A percentile compares a stretch with the other conserved stretches of the same genome.
Evolutionary conservation across 2,888 invertebrate genomes (phyloP).

Genomic region (Tenthredo amoena): DNA sequence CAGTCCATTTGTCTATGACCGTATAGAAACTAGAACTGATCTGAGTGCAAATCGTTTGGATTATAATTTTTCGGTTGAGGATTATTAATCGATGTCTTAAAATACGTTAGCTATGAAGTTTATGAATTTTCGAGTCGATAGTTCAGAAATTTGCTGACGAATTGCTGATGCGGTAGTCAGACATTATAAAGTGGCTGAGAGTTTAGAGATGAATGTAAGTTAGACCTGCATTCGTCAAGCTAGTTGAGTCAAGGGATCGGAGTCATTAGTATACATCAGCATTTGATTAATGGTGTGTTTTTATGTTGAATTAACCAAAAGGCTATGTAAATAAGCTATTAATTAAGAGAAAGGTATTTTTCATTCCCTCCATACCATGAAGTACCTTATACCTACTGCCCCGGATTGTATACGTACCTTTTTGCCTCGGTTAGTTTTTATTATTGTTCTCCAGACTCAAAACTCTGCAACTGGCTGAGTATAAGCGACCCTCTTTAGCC

Average conservation of each 20-base stretch:
- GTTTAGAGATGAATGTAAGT: conserved; percentile 32
- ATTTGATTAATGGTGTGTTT: conserved; percentile 52
- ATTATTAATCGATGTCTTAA: background rate
- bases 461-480: background rate
- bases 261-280: conserved; percentile 54
- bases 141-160: background rate
- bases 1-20: background rate
- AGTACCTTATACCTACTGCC: background rate
- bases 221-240: conserved; percentile 31
- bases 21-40: background rate
- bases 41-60: background rate
- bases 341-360: conserved; percentile 53
- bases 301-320: conserved; percentile 50
- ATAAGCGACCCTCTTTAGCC: conserved; percentile 36
- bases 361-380: conserved; percentile 13
- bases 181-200: background rate
- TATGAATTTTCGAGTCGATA: background rate
- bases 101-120: background rate
- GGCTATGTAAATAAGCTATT: conserved; percentile 54
- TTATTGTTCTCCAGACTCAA: conserved; percentile 18
- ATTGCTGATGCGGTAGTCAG: background rate
- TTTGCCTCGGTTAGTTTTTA: conserved; percentile 34
- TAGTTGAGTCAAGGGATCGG: conserved; percentile 45
- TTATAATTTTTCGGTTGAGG: background rate
- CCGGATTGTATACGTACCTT: background rate